These are phyloP conservation scores for Sepiola atlantica DNA, from an alignment of 2,888 invertebrate species.

Conservation along the genomic window DNA sequence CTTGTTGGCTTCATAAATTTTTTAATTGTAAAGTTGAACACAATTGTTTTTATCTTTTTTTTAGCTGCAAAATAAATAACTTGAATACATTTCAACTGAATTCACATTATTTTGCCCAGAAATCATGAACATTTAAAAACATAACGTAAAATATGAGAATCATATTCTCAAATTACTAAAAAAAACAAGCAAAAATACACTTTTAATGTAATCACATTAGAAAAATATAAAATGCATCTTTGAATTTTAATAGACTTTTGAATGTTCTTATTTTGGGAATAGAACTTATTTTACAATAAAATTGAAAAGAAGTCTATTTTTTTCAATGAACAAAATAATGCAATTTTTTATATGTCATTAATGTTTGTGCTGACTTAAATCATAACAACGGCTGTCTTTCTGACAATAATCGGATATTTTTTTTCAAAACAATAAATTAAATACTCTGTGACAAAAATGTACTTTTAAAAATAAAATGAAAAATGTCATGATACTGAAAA, in stretches of 20 bases:
- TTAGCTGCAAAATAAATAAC: neutral
- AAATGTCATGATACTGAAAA: neutral
- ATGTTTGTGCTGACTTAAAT: too few relatives aligned
- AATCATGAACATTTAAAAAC: neutral
- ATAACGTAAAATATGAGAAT: neutral
- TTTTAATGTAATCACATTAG: neutral
- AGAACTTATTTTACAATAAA: neutral
- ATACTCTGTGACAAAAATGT: neutral
- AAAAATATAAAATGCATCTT: too few relatives aligned
- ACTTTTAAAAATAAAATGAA: neutral
- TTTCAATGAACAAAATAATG: neutral
- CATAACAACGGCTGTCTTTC: too few relatives aligned
- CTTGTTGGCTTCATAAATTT: neutral
- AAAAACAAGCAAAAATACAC: neutral
- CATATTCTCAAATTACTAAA: neutral
- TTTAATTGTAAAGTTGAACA: neutral
- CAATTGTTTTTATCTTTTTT: neutral
- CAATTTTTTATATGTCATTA: too few relatives aligned
- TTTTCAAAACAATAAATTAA: neutral
- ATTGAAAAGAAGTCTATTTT: neutral
- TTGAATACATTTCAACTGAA: neutral
- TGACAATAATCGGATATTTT: neutral
- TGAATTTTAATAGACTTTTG: neutral
- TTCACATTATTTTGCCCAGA: slow-evolving; percentile 32
- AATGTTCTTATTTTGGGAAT: neutral